Conservation (phyloP, 2,797 vertebrate genomes). For the Hoplostethus mediterraneus region DNA sequence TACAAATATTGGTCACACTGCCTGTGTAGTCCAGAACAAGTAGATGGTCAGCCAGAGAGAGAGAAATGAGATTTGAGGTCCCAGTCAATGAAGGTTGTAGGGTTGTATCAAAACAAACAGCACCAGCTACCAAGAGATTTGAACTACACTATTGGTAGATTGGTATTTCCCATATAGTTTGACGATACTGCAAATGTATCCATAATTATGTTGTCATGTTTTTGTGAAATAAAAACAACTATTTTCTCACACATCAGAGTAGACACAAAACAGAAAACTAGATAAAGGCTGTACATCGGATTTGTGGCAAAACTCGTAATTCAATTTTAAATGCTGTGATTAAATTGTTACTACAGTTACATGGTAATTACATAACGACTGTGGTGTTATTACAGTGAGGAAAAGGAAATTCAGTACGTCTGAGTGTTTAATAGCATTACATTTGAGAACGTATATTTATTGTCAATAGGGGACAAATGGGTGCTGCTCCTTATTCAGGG, state of each 20-base stretch:
- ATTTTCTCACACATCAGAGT: constrained; percentile 61
- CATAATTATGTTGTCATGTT: constrained; percentile 52
- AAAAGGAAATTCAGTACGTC: not conserved
- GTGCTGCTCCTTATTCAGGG: not conserved
- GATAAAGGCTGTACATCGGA: constrained; percentile 55
- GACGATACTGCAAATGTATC: constrained; percentile 19
- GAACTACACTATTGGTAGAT: constrained; percentile 18
- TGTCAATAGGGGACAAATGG: constrained; percentile 10
- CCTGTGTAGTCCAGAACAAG: constrained; percentile 27
- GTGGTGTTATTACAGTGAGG: constrained; percentile 15
- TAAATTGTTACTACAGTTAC: constrained; percentile 58
- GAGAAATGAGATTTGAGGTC: constrained; percentile 28
- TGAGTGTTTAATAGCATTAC: not conserved
- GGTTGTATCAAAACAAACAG: constrained; percentile 30
- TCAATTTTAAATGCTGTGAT: constrained; percentile 66
- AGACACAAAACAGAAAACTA: constrained; percentile 64
- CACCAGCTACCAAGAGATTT: constrained; percentile 35
- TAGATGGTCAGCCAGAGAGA: constrained; percentile 42
- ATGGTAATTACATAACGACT: constrained; percentile 54
- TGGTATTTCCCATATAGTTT: too few relatives aligned
- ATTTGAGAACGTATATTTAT: constrained; percentile 6
- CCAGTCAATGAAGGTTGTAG: constrained; percentile 33
- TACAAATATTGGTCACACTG: constrained; percentile 8
- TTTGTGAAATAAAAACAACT: constrained; percentile 33
- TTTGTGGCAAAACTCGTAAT: constrained; percentile 51